These are phyloP conservation scores for Gnathonemus echidnorhynchus DNA, from an alignment of 2,113 vertebrate genomes.

Conservation along the genomic window DNA sequence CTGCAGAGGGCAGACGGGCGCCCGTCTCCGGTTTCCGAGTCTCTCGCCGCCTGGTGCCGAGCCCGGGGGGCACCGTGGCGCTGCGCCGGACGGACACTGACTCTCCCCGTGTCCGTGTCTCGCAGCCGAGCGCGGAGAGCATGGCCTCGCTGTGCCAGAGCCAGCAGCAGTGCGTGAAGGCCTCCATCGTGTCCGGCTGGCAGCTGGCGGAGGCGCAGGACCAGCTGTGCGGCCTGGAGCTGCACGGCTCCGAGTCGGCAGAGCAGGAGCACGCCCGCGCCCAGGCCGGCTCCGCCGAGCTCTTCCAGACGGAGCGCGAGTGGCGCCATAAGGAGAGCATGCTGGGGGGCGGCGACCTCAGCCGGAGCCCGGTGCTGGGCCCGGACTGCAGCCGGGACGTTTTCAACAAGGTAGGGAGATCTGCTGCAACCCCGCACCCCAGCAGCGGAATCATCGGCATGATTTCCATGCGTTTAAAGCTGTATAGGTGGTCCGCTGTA, in stretches of 20 bases:
- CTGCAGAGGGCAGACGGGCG: no score
- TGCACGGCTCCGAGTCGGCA: slow-evolving; percentile 85
- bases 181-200: slow-evolving; percentile 84
- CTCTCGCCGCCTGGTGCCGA: not conserved
- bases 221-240: slow-evolving; percentile 78
- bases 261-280: slow-evolving; percentile 85
- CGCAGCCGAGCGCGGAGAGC: slow-evolving; percentile 61
- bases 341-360: slow-evolving; percentile 65
- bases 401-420: slow-evolving; percentile 81
- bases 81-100: not conserved
- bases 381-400: slow-evolving; percentile 77
- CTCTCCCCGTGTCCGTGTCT: not conserved
- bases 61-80: not conserved
- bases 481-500: not conserved
- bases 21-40: not conserved
- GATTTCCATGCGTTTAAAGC: not conserved
- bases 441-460: not conserved
- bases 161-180: slow-evolving; percentile 80
- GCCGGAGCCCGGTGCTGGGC: slow-evolving; percentile 66
- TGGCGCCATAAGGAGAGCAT: slow-evolving; percentile 91
- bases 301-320: slow-evolving; percentile 78
- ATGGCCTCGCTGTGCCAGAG: slow-evolving; percentile 79
- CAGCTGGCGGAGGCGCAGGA: slow-evolving; percentile 92
- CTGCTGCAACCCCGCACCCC: not conserved
- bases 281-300: slow-evolving; percentile 66